Percentiles rank a stretch among this genome's conserved stretches.
These are phyloP conservation scores for Macrosiphum euphorbiae DNA, from an alignment of 2,888 invertebrate genomes.

Conservation along the genomic window DNA sequence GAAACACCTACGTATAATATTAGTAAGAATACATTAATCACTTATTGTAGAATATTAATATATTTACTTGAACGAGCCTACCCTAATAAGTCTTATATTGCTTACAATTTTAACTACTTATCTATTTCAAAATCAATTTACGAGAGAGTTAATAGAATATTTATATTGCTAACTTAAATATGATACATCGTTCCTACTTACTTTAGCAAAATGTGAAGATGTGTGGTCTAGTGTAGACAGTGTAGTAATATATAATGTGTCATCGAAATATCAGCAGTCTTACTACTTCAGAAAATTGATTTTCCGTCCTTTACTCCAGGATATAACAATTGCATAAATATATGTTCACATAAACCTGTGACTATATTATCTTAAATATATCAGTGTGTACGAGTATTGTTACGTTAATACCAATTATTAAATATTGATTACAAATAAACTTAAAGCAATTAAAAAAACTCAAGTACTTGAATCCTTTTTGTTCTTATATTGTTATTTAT, in stretches of 20 bases:
- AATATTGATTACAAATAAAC: background rate
- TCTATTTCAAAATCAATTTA: background rate
- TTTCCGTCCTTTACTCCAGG: background rate
- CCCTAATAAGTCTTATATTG: background rate
- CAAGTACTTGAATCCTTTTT: no score
- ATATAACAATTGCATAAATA: background rate
- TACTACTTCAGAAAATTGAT: background rate
- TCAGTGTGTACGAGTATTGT: background rate
- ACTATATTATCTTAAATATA: background rate
- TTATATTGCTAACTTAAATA: background rate
- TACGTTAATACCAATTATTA: background rate
- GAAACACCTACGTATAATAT: background rate
- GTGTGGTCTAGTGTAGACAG: no score
- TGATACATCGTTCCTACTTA: background rate
- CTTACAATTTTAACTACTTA: background rate
- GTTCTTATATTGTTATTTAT: no score
- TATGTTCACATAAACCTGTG: background rate
- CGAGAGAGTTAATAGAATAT: background rate
- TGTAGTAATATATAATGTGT: background rate
- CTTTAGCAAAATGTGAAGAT: background rate
- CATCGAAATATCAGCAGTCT: background rate
- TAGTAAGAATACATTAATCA: background rate
- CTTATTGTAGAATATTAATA: background rate
- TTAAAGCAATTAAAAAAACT: no score
- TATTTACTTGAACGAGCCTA: background rate